Evolutionary conservation across 2,888 invertebrate species (phyloP).

Genomic region (Nomada goodeniana): DNA sequence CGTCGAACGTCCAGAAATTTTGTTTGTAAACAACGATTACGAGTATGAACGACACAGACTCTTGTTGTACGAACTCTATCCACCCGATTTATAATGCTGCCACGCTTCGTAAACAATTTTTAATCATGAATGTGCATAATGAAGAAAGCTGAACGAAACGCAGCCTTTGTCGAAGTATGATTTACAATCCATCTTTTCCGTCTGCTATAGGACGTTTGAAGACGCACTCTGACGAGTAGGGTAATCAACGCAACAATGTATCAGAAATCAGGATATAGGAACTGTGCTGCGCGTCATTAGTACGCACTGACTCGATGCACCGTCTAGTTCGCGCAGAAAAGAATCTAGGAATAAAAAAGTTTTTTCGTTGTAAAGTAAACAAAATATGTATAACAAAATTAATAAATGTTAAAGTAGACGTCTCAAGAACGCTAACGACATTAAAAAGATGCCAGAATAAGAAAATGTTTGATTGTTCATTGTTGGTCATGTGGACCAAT

Average conservation of each 20-base stretch:
- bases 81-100: constrained; percentile 10
- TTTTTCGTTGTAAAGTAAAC: background rate
- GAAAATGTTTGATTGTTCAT: background rate
- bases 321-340: no score
- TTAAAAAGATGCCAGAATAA: no score
- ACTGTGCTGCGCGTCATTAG: background rate
- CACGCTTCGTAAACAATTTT: constrained; percentile 54
- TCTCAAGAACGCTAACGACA: no score
- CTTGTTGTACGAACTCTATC: constrained; percentile 66
- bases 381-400: background rate
- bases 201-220: background rate
- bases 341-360: no score
- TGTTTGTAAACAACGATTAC: constrained; percentile 71
- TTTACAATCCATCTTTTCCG: background rate
- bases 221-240: background rate
- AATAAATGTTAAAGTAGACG: background rate
- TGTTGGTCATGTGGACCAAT: background rate
- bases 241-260: constrained; percentile 4
- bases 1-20: constrained; percentile 45
- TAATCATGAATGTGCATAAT: constrained; percentile 1
- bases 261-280: background rate
- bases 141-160: background rate
- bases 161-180: background rate
- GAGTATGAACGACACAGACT: constrained; percentile 71
- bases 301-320: background rate